Evolutionary conservation across 92 coral and sea anemone genomes (phyloP), one percentile per base, ranked within the genome.

Genomic region (Parazoanthus darwini): DNA sequence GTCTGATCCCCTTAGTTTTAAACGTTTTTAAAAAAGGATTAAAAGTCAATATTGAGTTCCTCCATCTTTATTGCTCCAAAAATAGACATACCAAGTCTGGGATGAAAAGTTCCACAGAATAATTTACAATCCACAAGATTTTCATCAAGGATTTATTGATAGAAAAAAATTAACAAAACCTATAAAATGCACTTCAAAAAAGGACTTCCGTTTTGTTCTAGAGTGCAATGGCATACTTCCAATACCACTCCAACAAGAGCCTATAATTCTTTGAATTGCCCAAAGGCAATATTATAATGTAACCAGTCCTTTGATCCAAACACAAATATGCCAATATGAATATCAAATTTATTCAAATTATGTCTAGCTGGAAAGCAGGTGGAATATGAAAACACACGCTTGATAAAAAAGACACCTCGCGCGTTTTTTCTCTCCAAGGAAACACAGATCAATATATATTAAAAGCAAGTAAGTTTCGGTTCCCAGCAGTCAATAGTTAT

Each of bases 291-390:
- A 8, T 71, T 72, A 33, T 16, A 76, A 76, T 39, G 66, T n/a
- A 68, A 44, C 79, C 46, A 20, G 48, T 84, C 78, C 25, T 46
- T 56, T 22, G 75, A 79, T 25, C 20, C 67, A 79, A 68, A 42
- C 13, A 68, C 38, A 82, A 59, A 81, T 38, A 26, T 82, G 18
- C 59, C 59, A 54, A 54, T 54, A 54, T 54, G 59, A 84, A 71
- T 84, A 48, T 10, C 65, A 84, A 84, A 84, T 71, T 48, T 71
- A 84, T 84, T 84, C 78, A 84, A 84, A 84, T 84, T 84, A 84
- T 84, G 78, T 84, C 87, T 84, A 48, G 67, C 23, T 84, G 15
- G 43, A 84, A 83, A 71, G 29, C 87, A 84, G 87, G 87, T 84
- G 87, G 87, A 71, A 84, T 23, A 44, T 23, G 68, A 25, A 42